A percentile compares a stretch with the other conserved stretches of the same genome.
phyloP scores from a whole-genome alignment of 2,888 invertebrate genomes.

The Nemoura dubitans region DNA sequence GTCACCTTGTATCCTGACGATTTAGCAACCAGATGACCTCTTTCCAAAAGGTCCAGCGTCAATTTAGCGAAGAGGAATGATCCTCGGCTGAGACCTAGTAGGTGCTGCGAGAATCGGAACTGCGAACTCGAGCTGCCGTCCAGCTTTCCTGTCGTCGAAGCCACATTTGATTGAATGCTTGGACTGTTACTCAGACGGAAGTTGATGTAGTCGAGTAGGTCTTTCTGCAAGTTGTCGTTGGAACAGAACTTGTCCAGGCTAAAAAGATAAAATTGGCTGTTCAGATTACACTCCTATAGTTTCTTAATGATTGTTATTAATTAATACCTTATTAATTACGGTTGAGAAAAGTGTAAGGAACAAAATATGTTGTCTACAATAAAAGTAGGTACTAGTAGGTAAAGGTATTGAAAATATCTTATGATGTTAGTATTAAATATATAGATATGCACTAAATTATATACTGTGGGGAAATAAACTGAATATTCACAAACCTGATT shows the following conservation, averaged over 20 bases:
- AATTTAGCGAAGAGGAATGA: slow-evolving; percentile 93
- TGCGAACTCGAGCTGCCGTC: slow-evolving; percentile 70
- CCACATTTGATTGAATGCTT: slow-evolving; percentile 84
- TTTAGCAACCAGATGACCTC: slow-evolving; percentile 91
- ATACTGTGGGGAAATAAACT: no score
- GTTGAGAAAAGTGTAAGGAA: no score
- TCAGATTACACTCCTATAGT: no score
- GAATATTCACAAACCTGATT: slow-evolving; percentile 62
- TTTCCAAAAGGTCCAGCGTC: slow-evolving; percentile 89
- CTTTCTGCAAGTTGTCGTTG: slow-evolving; percentile 82
- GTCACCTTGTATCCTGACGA: slow-evolving; percentile 88
- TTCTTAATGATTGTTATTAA: no score
- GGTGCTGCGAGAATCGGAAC: slow-evolving; percentile 84
- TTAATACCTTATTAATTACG: no score
- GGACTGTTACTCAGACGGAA: slow-evolving; percentile 82
- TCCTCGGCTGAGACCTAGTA: slow-evolving; percentile 84
- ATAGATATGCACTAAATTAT: no score
- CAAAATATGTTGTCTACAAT: no score
- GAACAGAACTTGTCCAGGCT: slow-evolving; percentile 74
- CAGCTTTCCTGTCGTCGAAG: slow-evolving; percentile 70
- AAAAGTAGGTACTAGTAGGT: no score
- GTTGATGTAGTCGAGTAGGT: slow-evolving; percentile 87
- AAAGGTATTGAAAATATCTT: no score
- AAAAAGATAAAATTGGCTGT: slow-evolving; percentile 23
- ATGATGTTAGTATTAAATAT: no score